These are phyloP conservation scores for Elaphurus davidianus DNA, from an alignment of 2,113 vertebrate genomes.

Conservation along the genomic window DNA sequence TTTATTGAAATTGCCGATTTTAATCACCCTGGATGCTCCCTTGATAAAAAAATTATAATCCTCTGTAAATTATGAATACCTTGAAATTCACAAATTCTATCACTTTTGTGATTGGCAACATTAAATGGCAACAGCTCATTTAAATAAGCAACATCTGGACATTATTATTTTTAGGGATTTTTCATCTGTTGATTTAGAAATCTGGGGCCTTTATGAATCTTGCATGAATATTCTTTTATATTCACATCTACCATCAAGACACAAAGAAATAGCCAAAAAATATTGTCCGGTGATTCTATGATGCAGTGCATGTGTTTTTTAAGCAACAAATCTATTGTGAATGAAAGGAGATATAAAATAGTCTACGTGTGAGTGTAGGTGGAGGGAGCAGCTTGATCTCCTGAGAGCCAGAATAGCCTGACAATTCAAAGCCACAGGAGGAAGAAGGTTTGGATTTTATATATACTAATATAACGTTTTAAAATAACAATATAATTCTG, in stretches of 20 bases:
- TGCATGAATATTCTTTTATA: constrained; percentile 75
- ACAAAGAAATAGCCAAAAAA: constrained; percentile 72
- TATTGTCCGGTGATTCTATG: constrained; percentile 60
- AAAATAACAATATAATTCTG: constrained; percentile 79
- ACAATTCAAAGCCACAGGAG: constrained; percentile 70
- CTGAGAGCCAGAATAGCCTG: constrained; percentile 58
- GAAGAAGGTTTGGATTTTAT: constrained; percentile 66
- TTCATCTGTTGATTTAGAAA: constrained; percentile 83
- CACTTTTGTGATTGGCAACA: constrained; percentile 77
- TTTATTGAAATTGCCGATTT: constrained; percentile 60
- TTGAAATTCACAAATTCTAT: constrained; percentile 75
- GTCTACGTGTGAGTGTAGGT: constrained; percentile 64
- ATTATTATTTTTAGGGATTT: constrained; percentile 85
- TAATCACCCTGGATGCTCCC: constrained; percentile 40
- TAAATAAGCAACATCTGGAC: constrained; percentile 86
- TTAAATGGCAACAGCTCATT: constrained; percentile 81
- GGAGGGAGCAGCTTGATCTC: constrained; percentile 63
- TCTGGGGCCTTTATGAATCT: constrained; percentile 78
- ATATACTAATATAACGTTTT: constrained; percentile 70
- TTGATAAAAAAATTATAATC: constrained; percentile 45
- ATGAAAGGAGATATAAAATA: background rate
- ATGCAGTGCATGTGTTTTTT: constrained; percentile 55
- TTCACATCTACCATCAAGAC: constrained; percentile 66
- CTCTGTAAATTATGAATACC: constrained; percentile 62
- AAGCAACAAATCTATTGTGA: constrained; percentile 52